Evolutionary conservation across 2,113 vertebrate genomes (phyloP).

Genomic region (Pholis gunnellus): DNA sequence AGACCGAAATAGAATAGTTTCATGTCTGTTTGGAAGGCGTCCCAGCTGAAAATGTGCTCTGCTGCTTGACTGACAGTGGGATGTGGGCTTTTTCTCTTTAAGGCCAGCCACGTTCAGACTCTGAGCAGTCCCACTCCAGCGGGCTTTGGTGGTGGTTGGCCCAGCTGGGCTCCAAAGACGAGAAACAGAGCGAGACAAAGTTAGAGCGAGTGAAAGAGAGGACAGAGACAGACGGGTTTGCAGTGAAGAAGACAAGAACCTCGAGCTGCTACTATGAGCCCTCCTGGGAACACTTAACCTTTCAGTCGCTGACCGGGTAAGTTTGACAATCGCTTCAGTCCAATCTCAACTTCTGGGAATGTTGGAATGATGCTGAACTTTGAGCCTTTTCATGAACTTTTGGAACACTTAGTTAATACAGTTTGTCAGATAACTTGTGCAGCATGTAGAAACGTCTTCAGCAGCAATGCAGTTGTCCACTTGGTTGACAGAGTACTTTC

Average conservation of each 20-base stretch:
- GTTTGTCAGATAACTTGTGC: neutral
- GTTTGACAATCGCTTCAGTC: constrained; percentile 51
- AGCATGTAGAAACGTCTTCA: neutral
- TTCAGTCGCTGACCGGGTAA: constrained; percentile 63
- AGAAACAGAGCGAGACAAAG: constrained; percentile 30
- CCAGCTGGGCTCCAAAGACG: constrained; percentile 46
- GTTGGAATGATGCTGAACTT: constrained; percentile 15
- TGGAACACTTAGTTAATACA: neutral
- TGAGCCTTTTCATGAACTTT: neutral
- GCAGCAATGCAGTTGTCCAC: neutral
- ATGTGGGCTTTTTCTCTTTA: constrained; percentile 83
- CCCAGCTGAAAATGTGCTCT: constrained; percentile 88
- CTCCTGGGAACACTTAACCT: constrained; percentile 63
- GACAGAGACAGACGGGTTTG: constrained; percentile 18
- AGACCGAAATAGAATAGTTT: constrained; percentile 93
- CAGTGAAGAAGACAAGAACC: constrained; percentile 36
- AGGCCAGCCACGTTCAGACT: constrained; percentile 80
- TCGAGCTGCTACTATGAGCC: constrained; percentile 56
- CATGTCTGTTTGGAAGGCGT: constrained; percentile 89
- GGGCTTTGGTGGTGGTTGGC: constrained; percentile 62
- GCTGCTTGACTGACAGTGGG: constrained; percentile 86
- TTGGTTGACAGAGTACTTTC: constrained; percentile 2
- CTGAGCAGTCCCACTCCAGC: constrained; percentile 68
- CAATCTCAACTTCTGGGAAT: constrained; percentile 10
- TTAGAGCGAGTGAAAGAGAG: constrained; percentile 31